Evolutionary conservation across 1,140 invertebrate genomes (phyloP).

Genomic region (Nautilus pompilius): DNA sequence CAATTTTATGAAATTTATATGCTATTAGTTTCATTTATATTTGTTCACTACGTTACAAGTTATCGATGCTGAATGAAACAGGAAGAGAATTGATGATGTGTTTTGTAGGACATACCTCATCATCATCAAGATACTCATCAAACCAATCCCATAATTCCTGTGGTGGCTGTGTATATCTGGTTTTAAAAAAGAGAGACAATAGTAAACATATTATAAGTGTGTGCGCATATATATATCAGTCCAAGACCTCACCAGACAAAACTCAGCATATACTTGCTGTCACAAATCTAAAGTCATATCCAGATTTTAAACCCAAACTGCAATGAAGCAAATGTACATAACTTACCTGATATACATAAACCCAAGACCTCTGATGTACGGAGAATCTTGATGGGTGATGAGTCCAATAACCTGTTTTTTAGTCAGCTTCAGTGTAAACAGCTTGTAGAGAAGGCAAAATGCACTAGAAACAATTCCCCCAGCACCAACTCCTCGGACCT

Average conservation of each 20-base stretch:
- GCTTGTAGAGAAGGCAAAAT: slow-evolving; percentile 96
- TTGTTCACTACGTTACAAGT: no score
- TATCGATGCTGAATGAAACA: not conserved
- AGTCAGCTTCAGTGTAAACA: slow-evolving; percentile 94
- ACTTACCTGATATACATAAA: slow-evolving; percentile 88
- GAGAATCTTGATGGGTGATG: slow-evolving; percentile 92
- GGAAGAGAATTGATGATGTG: not conserved
- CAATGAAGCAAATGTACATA: no score
- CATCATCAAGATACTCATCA: slow-evolving; percentile 91
- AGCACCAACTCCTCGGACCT: slow-evolving; percentile 96
- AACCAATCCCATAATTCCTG: slow-evolving; percentile 95
- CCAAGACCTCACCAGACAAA: no score
- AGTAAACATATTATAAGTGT: no score
- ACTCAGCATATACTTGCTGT: no score
- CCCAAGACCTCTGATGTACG: slow-evolving; percentile 94
- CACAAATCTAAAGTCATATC: no score
- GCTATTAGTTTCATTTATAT: no score
- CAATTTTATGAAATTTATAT: no score
- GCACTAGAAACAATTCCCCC: slow-evolving; percentile 99
- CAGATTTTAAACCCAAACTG: no score
- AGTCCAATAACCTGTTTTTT: slow-evolving; percentile 96
- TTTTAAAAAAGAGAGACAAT: slow-evolving; percentile 6
- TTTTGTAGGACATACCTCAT: slow-evolving; percentile 66
- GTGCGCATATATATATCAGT: no score
- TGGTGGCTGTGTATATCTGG: slow-evolving; percentile 93